phyloP scores from a whole-genome alignment of 2,888 invertebrate species.

The Agrilus mali region DNA sequence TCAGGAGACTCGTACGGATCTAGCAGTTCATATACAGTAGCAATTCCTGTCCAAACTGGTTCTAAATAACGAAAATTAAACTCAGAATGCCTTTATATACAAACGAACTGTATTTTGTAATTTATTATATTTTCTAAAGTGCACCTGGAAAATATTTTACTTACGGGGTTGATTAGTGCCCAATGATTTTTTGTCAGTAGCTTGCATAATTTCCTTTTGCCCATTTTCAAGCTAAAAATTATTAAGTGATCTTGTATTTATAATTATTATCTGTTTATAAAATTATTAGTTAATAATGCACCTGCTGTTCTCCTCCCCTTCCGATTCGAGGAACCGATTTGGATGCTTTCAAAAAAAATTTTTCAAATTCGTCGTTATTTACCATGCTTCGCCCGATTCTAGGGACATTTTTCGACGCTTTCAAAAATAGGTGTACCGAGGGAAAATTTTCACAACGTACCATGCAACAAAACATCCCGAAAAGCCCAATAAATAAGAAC shows the following conservation, averaged over 20 bases:
- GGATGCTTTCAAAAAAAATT: constrained; percentile 37
- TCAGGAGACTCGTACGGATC: constrained; percentile 16
- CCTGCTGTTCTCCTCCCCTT: constrained; percentile 20
- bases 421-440: constrained; percentile 20
- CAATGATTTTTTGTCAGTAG: too few species aligned
- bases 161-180: too few species aligned
- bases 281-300: too few species aligned
- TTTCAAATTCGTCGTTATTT: constrained; percentile 31
- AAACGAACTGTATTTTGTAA: too few species aligned
- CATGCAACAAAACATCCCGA: neutral
- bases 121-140: too few species aligned
- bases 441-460: too few species aligned
- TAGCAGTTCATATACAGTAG: constrained; percentile 27
- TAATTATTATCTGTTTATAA: too few species aligned
- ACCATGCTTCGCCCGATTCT: constrained; percentile 26
- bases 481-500: neutral
- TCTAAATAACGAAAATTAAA: constrained; percentile 15
- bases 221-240: too few species aligned
- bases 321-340: constrained; percentile 38
- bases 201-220: too few species aligned
- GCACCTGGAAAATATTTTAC: too few species aligned
- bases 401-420: constrained; percentile 31
- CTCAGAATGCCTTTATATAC: too few species aligned
- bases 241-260: too few species aligned
- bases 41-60: constrained; percentile 27